A percentile compares a stretch with the other conserved stretches of the same genome.
phyloP scores from a whole-genome alignment of 2,888 invertebrate genomes.

The Hemithea aestivaria region DNA sequence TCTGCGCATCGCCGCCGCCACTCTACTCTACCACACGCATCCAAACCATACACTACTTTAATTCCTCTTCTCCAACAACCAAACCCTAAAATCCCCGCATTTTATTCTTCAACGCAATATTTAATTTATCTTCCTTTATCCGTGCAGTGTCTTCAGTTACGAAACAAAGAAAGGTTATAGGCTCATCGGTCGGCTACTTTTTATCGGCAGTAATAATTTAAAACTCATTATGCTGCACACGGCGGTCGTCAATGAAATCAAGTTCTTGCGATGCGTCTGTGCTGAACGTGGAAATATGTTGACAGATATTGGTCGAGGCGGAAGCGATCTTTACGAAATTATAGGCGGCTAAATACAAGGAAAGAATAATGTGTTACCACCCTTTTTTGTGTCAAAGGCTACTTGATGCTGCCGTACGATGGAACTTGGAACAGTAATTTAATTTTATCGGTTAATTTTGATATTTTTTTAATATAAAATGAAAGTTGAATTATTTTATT shows the following conservation, averaged over 20 bases:
- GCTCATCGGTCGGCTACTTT: slow-evolving; percentile 59
- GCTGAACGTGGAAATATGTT: slow-evolving; percentile 73
- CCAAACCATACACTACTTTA: slow-evolving; percentile 13
- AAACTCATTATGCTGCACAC: slow-evolving; percentile 73
- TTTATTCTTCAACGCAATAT: slow-evolving; percentile 25
- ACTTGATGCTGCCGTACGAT: slow-evolving; percentile 27
- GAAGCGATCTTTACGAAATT: slow-evolving; percentile 75
- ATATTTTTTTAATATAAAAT: too few species aligned
- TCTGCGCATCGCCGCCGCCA: slow-evolving; percentile 32
- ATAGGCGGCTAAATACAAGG: slow-evolving; percentile 69
- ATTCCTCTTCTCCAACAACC: slow-evolving; percentile 21
- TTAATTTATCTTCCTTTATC: slow-evolving; percentile 25
- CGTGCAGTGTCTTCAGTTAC: slow-evolving; percentile 53
- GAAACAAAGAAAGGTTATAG: slow-evolving; percentile 66
- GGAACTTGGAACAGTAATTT: neutral
- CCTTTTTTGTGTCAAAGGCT: slow-evolving; percentile 54
- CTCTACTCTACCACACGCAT: slow-evolving; percentile 27
- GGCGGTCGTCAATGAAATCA: slow-evolving; percentile 74
- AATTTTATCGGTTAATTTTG: too few species aligned
- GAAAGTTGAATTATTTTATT: too few species aligned
- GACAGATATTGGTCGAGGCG: slow-evolving; percentile 75
- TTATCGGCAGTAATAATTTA: slow-evolving; percentile 76
- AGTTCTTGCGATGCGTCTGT: slow-evolving; percentile 75
- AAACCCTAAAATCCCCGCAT: slow-evolving; percentile 16
- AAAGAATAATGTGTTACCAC: slow-evolving; percentile 62